Base-by-base conservation (phyloP, 1,140 invertebrate species). In the Drosophila carrolli region DNA sequence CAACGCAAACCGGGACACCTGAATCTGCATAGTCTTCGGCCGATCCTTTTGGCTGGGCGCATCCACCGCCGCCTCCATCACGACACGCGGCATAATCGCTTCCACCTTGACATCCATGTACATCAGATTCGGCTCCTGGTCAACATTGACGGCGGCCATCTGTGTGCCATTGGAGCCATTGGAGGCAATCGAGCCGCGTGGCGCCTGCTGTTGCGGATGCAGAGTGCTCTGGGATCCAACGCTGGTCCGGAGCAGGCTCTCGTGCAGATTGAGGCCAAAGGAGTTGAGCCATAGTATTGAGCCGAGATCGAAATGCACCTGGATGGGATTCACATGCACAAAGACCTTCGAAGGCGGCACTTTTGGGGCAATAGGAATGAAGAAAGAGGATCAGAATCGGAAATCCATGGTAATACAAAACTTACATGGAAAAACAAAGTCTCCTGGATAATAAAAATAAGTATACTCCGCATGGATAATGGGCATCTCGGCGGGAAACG, bases 361-460 rank as follows among this genome's bases (percentile, higher is more conserved):
- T 97, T 93, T 8, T 9, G 2, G 11, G 3, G 4, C 13, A 6
- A n/a, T 0, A n/a, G 2, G 7, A n/a, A 2, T 23, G 5, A n/a
- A 4, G 7, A n/a, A 1, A 32, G 4, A 10, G 4, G 16, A 14
- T 48, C 1, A 29, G 9, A 1, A 48, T 29, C 1, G 9, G 1
- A 29, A 51, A 2, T 1, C 0, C 9, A 16, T 32, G 8, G n/a
- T 14, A 16, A 5, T 1, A 10, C 0, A 13, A 0, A 8, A 81
- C 95, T 95, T 94, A 98, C 98, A 94, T 93, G 98, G 98, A 94
- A 98, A 98, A 74, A 96, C 95, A 46, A 97, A 95, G 88, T 98
- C 97, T 50, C 97, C 97, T 10, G 98, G 98, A 94, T 99, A 99
- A 93, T 98, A 99, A 93, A 98, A 99, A 86, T 98, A 97, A 1